phyloP scores from a whole-genome alignment of 1,140 invertebrate species.

The Hesperophylax magnus region DNA sequence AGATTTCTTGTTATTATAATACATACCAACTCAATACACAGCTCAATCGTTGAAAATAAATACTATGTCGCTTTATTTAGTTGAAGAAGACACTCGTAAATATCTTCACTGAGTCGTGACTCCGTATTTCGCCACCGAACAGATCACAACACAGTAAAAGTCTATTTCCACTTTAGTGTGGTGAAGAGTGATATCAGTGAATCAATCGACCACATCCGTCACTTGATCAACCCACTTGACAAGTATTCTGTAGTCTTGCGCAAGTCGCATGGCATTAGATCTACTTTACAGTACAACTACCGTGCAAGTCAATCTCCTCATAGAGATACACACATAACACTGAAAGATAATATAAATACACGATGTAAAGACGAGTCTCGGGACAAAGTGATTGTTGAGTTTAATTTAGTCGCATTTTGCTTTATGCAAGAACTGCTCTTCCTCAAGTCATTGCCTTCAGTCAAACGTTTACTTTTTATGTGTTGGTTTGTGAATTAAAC shows the following conservation, averaged over 20 bases:
- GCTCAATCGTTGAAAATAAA: neutral
- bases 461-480: too few relatives aligned
- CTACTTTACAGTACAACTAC: neutral
- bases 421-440: too few relatives aligned
- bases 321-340: neutral
- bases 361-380: too few relatives aligned
- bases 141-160: neutral
- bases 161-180: neutral
- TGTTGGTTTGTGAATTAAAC: too few relatives aligned
- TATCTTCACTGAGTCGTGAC: neutral
- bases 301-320: neutral
- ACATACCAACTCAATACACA: neutral
- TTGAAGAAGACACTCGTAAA: constrained; percentile 6
- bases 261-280: constrained; percentile 22
- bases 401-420: too few relatives aligned
- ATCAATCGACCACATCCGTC: constrained; percentile 38
- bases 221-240: constrained; percentile 37
- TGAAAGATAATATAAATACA: too few relatives aligned
- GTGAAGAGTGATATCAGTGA: constrained; percentile 15
- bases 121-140: constrained; percentile 8
- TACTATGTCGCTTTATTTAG: neutral
- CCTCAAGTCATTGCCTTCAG: too few relatives aligned
- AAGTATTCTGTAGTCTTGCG: constrained; percentile 3
- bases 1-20: neutral
- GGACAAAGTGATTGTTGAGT: too few relatives aligned